Base-by-base conservation (phyloP, 2,797 vertebrate genomes). In the Triplophysa bombifrons region DNA sequence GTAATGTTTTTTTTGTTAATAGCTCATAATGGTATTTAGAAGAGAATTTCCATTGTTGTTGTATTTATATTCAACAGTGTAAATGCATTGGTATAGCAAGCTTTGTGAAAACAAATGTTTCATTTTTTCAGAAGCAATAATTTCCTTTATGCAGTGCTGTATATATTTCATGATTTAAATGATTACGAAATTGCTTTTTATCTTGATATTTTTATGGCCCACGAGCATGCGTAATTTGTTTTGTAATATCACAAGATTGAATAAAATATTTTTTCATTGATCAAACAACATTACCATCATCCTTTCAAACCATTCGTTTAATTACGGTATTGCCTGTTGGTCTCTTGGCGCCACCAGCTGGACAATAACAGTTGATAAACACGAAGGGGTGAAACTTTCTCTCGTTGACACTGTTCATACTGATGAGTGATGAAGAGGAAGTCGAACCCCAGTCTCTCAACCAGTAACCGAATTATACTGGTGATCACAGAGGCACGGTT, bases 331-430 rank as follows among this genome's bases (percentile, higher is more conserved):
- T 13, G 6, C n/a, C 9, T 22, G 51, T 19, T 67, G 74, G 64
- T 56, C 64, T 67, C 64, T 44, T 70, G 46, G 66, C 75, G 75
- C 75, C 75, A 70, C 34, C 75, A 69, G 65, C 55, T 19, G 75
- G 75, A 10, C 19, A 11, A 20, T 7, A 65, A 75, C 27, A 64
- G 46, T 19, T 7, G 58, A 20, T 25, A 38, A 38, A 63, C 22
- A 63, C 9, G 1, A 63, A 14, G 7, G 14, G 16, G 14, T 25
- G 16, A 65, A 34, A 64, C 61, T 64, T 64, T 64, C 30, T 17
- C 8, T 17, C 34, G 27, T 17, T 63, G 27, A 65, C 25, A 60
- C 16, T 7, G 14, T 6, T 61, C 25, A 30, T 27, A 25, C 56
- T 61, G 58, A 14, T 65, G 34, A 41, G 17, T 41, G 63, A 65